A percentile compares a stretch with the other conserved stretches of the same genome.
Evolutionary conservation across 2,113 vertebrate genomes (phyloP).

Genomic region (Clarias magur): DNA sequence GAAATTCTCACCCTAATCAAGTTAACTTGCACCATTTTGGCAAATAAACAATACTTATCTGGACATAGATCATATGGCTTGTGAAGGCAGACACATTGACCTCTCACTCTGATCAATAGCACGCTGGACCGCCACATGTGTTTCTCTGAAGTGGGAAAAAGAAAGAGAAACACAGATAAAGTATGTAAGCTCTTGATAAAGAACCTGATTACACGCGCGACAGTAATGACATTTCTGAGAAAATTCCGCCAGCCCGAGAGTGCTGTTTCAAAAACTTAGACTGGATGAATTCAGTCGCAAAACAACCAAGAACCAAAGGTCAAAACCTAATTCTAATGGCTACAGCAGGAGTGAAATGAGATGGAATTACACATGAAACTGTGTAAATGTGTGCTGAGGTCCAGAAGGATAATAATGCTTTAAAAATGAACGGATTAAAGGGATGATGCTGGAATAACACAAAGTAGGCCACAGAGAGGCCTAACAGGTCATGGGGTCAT

Average conservation of each 20-base stretch:
- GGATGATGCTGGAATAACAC: conserved; percentile 20
- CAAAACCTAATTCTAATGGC: neutral
- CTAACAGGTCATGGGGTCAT: conserved; percentile 12
- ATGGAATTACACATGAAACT: neutral
- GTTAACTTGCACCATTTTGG: conserved; percentile 52
- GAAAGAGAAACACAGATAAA: conserved; percentile 30
- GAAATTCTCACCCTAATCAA: conserved; percentile 52
- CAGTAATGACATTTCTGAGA: neutral
- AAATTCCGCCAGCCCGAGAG: neutral
- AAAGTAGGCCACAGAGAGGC: conserved; percentile 27
- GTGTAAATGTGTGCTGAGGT: conserved; percentile 16
- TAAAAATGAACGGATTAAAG: conserved; percentile 35
- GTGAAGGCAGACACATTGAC: conserved; percentile 39
- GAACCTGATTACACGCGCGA: neutral
- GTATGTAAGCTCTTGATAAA: neutral
- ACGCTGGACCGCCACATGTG: conserved; percentile 13
- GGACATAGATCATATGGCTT: conserved; percentile 40
- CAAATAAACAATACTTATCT: conserved; percentile 56
- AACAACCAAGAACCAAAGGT: neutral
- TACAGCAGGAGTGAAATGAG: conserved; percentile 1
- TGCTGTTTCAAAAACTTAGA: neutral
- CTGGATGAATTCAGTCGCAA: neutral
- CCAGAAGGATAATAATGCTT: conserved; percentile 21
- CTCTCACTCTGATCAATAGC: conserved; percentile 39
- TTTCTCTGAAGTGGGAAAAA: neutral